A percentile compares a stretch with the other conserved stretches of the same genome.
These are phyloP conservation scores for Colistium nudipinnis DNA, from an alignment of 2,113 vertebrate species.

Conservation along the genomic window DNA sequence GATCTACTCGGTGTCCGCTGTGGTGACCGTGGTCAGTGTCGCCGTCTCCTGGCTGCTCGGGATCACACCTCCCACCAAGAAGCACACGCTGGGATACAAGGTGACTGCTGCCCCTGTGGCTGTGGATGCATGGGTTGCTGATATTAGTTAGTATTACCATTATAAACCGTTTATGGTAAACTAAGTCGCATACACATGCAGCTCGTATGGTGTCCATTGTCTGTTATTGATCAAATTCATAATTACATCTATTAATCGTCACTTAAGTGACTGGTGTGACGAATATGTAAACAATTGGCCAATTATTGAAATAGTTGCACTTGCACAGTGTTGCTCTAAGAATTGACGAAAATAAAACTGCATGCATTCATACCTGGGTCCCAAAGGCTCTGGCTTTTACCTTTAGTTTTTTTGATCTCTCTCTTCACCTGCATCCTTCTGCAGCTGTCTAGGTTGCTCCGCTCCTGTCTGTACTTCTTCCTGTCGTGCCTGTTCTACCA, in stretches of 20 bases:
- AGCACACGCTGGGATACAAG: slow-evolving; percentile 88
- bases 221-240: too few relatives aligned
- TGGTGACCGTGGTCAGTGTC: slow-evolving; percentile 82
- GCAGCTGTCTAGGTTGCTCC: slow-evolving; percentile 88
- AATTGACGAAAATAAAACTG: too few relatives aligned
- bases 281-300: too few relatives aligned
- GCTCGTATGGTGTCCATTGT: too few relatives aligned
- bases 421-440: slow-evolving; percentile 37
- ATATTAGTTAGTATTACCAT: too few relatives aligned
- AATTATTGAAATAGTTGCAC: too few relatives aligned
- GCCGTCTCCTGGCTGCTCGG: slow-evolving; percentile 86
- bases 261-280: too few relatives aligned
- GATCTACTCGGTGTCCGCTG: slow-evolving; percentile 86
- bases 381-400: background rate
- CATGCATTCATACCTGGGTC: too few relatives aligned
- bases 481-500: slow-evolving; percentile 93
- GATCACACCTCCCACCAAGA: slow-evolving; percentile 84
- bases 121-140: background rate
- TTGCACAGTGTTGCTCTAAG: too few relatives aligned
- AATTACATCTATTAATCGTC: too few relatives aligned
- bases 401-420: background rate
- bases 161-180: too few relatives aligned
- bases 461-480: slow-evolving; percentile 91
- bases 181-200: too few relatives aligned
- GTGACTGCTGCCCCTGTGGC: slow-evolving; percentile 66